A percentile compares a stretch with the other conserved stretches of the same genome.
Conservation (phyloP, 2,888 invertebrate species). For the Nezara viridula region DNA sequence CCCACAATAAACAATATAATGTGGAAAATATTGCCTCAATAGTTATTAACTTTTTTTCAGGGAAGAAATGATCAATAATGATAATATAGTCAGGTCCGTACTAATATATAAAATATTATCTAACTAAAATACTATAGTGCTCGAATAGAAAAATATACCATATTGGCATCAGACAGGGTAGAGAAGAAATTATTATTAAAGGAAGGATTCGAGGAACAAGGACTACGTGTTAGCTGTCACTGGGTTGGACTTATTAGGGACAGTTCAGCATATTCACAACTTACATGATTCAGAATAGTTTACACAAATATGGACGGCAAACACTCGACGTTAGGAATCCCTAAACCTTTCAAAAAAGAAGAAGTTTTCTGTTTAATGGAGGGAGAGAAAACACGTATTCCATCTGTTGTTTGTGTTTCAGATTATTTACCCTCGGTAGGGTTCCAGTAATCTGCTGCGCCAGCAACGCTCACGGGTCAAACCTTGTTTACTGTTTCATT, state of each 20-base stretch:
- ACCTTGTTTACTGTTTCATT: background rate
- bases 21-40: too few relatives aligned
- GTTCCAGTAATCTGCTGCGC: background rate
- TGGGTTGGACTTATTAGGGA: background rate
- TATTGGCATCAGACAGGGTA: too few relatives aligned
- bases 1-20: too few relatives aligned
- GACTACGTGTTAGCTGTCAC: background rate
- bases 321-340: background rate
- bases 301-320: background rate
- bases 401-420: conserved; percentile 34
- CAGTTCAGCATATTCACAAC: background rate
- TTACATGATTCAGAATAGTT: background rate
- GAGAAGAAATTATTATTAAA: too few relatives aligned
- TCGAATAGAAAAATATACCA: too few relatives aligned
- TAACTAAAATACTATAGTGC: too few relatives aligned
- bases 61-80: too few relatives aligned
- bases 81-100: too few relatives aligned
- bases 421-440: background rate
- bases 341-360: background rate
- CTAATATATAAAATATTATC: too few relatives aligned
- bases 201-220: too few relatives aligned
- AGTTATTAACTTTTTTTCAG: too few relatives aligned
- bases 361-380: conserved; percentile 25
- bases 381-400: conserved; percentile 24
- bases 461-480: background rate